A percentile compares a stretch with the other conserved stretches of the same genome.
These are phyloP conservation scores for Fistularia tabacaria DNA, from an alignment of 2,797 vertebrate species.

Conservation along the genomic window DNA sequence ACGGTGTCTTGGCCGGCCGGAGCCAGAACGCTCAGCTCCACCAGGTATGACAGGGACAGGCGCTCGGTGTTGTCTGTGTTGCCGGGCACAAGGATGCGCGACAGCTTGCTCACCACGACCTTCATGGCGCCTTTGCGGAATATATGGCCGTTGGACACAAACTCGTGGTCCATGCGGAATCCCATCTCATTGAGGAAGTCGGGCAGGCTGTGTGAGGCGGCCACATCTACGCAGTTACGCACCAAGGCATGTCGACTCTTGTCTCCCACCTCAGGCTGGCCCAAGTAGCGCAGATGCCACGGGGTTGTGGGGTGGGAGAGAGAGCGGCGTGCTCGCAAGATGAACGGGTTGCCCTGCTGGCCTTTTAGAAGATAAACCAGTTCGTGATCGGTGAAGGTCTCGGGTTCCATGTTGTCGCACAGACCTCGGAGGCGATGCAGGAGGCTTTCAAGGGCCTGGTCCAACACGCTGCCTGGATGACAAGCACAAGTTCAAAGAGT, in stretches of 20 bases:
- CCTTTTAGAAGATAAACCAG: conserved; percentile 95
- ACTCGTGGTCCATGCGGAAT: conserved; percentile 98
- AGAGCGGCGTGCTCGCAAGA: conserved; percentile 87
- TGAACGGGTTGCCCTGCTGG: conserved; percentile 95
- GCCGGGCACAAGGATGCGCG: conserved; percentile 86
- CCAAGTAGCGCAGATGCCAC: conserved; percentile 94
- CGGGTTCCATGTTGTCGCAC: conserved; percentile 96
- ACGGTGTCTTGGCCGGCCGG: conserved; percentile 90
- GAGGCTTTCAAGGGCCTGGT: conserved; percentile 92
- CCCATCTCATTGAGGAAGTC: conserved; percentile 98
- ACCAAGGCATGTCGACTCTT: conserved; percentile 91
- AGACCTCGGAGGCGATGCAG: conserved; percentile 91
- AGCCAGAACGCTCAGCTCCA: conserved; percentile 90
- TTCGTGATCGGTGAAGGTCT: conserved; percentile 92
- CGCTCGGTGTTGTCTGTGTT: conserved; percentile 92
- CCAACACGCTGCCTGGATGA: conserved; percentile 87
- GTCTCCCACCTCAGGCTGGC: conserved; percentile 95
- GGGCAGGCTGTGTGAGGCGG: conserved; percentile 89
- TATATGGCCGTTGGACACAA: conserved; percentile 90
- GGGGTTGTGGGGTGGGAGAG: conserved; percentile 84
- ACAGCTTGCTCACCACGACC: conserved; percentile 92
- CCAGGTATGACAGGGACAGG: conserved; percentile 90
- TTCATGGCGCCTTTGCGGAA: conserved; percentile 95
- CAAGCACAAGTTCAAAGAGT: not conserved
- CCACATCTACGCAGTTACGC: conserved; percentile 93